A percentile compares a stretch with the other conserved stretches of the same genome.
Conservation (phyloP, 2,797 vertebrate genomes). For the Cephalopachus bancanus region DNA sequence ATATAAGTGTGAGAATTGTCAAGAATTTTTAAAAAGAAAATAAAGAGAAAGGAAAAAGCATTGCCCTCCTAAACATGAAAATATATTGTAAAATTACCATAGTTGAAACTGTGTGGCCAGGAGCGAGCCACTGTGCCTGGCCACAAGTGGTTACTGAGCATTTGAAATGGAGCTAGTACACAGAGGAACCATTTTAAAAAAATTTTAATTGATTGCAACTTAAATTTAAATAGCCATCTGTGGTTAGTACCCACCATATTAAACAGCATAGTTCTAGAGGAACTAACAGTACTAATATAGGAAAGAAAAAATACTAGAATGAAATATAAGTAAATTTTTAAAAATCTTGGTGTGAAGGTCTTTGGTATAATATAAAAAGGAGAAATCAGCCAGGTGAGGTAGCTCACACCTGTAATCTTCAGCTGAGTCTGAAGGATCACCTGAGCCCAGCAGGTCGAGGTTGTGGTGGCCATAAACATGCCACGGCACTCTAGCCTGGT, state of each 20-base stretch:
- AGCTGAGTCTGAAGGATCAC: too few species aligned
- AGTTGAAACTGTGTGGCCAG: neutral
- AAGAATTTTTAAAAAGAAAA: neutral
- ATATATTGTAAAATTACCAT: neutral
- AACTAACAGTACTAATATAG: neutral
- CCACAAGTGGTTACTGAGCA: neutral
- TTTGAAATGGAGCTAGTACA: neutral
- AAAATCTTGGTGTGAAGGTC: neutral
- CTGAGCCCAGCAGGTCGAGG: too few species aligned
- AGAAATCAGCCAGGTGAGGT: neutral
- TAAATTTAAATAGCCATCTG: neutral
- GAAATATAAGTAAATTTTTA: constrained; percentile 17
- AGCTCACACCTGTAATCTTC: too few species aligned
- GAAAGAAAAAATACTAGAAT: constrained; percentile 10
- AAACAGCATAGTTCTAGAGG: neutral
- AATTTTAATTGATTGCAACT: constrained; percentile 7
- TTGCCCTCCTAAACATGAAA: neutral
- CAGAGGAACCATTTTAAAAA: neutral
- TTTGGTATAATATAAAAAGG: constrained; percentile 27
- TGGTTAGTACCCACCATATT: neutral
- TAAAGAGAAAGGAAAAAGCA: neutral
- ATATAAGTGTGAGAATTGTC: neutral
- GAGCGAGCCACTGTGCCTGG: too few species aligned
- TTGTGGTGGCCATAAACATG: too few species aligned
- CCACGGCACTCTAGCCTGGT: too few species aligned